Conservation (phyloP, 2,113 vertebrate genomes). For the Scalopus aquaticus region DNA sequence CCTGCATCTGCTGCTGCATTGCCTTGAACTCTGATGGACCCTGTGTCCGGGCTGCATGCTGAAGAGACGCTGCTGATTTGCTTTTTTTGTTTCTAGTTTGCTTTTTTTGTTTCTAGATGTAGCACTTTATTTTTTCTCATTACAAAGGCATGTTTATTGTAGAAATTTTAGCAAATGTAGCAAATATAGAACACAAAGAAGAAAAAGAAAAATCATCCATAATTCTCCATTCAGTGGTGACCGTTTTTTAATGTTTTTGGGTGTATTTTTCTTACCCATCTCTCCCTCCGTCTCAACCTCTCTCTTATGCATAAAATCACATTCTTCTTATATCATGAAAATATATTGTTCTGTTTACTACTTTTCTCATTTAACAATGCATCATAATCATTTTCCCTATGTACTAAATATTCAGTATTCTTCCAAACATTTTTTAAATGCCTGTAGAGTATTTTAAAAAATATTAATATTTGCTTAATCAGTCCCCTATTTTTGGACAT, state of each 20-base stretch:
- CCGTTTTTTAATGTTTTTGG: background rate
- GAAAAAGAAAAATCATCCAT: background rate
- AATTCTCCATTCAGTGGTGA: background rate
- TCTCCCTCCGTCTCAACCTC: background rate
- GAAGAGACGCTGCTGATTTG: background rate
- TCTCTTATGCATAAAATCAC: background rate
- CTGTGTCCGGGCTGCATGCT: accelerated
- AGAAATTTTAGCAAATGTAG: background rate
- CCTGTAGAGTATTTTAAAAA: background rate
- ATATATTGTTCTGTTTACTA: background rate
- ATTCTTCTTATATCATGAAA: background rate
- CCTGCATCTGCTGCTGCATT: background rate
- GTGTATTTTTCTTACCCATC: background rate
- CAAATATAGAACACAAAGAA: background rate
- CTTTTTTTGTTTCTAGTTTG: background rate
- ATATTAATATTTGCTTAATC: background rate
- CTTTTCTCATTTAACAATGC: background rate
- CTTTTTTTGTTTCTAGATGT: background rate
- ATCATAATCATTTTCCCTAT: background rate
- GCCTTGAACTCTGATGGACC: background rate
- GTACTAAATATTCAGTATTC: background rate
- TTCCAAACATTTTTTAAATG: background rate
- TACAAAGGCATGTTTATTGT: background rate
- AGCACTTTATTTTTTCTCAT: background rate
- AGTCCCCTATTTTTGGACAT: background rate